Evolutionary conservation across 1,140 invertebrate species (phyloP).

Genomic region (Halyomorpha halys): DNA sequence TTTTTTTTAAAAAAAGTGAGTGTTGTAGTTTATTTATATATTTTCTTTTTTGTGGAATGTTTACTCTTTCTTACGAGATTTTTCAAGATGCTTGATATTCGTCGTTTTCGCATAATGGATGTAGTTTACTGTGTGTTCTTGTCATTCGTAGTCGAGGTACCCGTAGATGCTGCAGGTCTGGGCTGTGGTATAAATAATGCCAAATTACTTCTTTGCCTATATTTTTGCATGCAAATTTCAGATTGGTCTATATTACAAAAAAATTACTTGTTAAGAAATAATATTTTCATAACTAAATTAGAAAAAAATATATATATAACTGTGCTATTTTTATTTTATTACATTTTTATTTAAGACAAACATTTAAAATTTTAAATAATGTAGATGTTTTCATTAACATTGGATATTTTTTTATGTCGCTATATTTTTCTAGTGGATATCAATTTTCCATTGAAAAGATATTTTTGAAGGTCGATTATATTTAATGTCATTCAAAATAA

Average conservation of each 20-base stretch:
- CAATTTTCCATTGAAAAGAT: neutral
- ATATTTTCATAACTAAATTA: constrained; percentile 10
- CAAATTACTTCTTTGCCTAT: constrained; percentile 7
- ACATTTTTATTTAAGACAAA: neutral
- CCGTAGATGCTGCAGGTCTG: constrained; percentile 1
- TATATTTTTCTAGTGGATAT: constrained; percentile 6
- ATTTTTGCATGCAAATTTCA: constrained; percentile 13
- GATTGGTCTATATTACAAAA: neutral
- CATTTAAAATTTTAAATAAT: neutral
- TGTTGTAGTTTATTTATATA: neutral
- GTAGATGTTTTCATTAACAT: neutral
- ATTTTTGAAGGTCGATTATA: neutral
- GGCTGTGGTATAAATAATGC: neutral
- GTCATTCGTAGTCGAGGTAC: neutral
- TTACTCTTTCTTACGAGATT: constrained; percentile 4
- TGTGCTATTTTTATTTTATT: neutral
- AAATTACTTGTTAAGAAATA: neutral
- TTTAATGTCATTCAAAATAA: neutral
- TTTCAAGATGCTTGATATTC: neutral
- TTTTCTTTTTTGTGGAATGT: constrained; percentile 8
- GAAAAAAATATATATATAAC: neutral
- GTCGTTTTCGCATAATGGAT: neutral
- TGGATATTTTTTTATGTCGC: neutral
- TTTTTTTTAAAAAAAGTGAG: constrained; percentile 1
- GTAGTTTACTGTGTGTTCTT: constrained; percentile 8